Evolutionary conservation across 2,113 vertebrate genomes (phyloP).

Genomic region (Indri indri): DNA sequence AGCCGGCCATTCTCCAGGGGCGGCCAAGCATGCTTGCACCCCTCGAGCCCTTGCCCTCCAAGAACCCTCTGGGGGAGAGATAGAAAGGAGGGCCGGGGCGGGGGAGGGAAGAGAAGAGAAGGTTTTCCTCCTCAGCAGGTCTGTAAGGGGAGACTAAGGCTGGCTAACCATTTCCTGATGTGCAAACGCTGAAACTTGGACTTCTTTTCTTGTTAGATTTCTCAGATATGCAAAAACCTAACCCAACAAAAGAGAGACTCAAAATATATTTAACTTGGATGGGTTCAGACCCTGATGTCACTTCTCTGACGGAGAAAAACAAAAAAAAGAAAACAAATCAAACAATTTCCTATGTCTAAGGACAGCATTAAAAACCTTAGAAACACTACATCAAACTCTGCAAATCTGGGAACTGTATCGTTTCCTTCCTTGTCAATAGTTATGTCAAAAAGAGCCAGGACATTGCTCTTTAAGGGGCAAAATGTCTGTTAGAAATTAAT

Average conservation of each 20-base stretch:
- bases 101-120: background rate
- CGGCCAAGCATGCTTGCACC: background rate
- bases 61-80: background rate
- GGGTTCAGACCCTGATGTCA: background rate
- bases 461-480: background rate
- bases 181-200: constrained; percentile 2
- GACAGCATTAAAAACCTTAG: background rate
- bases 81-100: background rate
- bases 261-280: background rate
- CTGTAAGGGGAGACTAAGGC: constrained; percentile 23
- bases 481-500: background rate
- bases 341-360: constrained; percentile 18
- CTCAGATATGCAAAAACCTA: background rate
- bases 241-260: background rate
- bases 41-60: background rate
- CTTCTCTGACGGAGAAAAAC: background rate
- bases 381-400: background rate
- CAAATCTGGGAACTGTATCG: background rate
- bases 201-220: constrained; percentile 36
- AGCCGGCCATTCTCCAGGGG: constrained; percentile 13
- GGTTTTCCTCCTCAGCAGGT: background rate
- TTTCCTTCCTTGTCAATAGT: background rate
- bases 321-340: background rate
- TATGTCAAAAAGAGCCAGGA: background rate
- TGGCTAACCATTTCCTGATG: constrained; percentile 63